Base-by-base conservation (phyloP, 2,797 vertebrate genomes). In the Pteronotus mesoamericanus region DNA sequence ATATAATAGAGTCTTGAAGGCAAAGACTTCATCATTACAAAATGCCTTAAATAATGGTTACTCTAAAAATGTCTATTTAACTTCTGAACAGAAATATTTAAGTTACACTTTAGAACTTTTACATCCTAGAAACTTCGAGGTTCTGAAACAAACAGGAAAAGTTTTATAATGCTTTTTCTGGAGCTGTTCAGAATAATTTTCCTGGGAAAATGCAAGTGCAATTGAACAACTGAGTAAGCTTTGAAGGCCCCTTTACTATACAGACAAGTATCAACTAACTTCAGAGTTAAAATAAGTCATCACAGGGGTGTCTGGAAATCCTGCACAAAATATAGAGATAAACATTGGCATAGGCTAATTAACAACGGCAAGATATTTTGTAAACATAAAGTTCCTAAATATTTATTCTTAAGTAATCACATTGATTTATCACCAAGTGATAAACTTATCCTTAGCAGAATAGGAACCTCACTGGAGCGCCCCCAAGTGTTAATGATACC, bases 351-450 rank as follows among this genome's bases (percentile, higher is more conserved):
- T 3, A 8, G 18, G 78, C 34, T 90, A 91, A 91, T 82, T 91
- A 86, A 68, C 14, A 94, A 82, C 5, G 42, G 66, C 14, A 94
- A 53, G 55, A 39, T 64, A 87, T 21, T 93, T 78, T 86, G 46
- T 89, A 95, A 97, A 94, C 34, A 93, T 46, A 71, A 94, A 93
- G 15, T 86, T 88, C 42, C n/a, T 88, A 82, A 95, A 91, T 72
- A 89, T 88, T 85, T 91, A 71, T 86, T 88, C 79, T 89, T 85
- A 89, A 94, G 82, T 66, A 88, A 37, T 78, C 37, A 91, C 26
- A 78, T 4, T n/a, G 21, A 75, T 55, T 90, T 84, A 85, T 84
- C 51, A 74, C 55, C 86, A 86, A 80, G 83, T 74, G 80, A 94
- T 46, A 88, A 95, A 57, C 29, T 71, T 91, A 88, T 71, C 77